phyloP scores from a whole-genome alignment of 2,113 vertebrate species.

The Chaetodon auriga region DNA sequence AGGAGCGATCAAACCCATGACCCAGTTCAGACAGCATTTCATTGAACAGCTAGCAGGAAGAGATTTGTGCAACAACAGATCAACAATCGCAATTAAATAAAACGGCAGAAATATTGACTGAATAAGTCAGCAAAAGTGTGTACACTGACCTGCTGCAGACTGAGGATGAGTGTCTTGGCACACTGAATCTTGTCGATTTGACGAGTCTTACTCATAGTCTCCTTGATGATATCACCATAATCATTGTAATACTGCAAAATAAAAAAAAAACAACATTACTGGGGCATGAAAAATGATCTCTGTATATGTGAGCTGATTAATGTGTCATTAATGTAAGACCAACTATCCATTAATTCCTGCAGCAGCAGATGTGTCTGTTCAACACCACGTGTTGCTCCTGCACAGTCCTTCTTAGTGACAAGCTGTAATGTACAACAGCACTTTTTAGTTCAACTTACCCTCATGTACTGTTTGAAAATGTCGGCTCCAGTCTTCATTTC shows the following conservation, averaged over 20 bases:
- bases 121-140: background rate
- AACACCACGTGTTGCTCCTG: background rate
- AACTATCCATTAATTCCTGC: background rate
- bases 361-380: background rate
- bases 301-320: background rate
- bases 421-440: background rate
- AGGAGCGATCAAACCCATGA: conserved; percentile 95
- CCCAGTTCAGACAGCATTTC: conserved; percentile 98
- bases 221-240: conserved; percentile 99
- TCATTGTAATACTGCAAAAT: conserved; percentile 95
- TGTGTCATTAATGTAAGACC: background rate
- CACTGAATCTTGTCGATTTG: conserved; percentile 99
- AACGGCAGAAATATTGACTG: background rate
- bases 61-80: conserved; percentile 4
- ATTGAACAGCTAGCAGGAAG: conserved; percentile 91
- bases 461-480: conserved; percentile 99
- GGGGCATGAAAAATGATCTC: background rate
- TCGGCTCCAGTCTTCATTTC: conserved; percentile 98
- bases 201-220: conserved; percentile 99
- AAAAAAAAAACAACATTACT: conserved; percentile 12
- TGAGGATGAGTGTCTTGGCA: conserved; percentile 99
- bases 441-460: conserved; percentile 82
- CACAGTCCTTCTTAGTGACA: background rate
- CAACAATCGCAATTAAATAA: background rate
- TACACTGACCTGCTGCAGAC: conserved; percentile 95